Evolutionary conservation across 1,140 invertebrate genomes (phyloP).

Genomic region (Galleria mellonella): DNA sequence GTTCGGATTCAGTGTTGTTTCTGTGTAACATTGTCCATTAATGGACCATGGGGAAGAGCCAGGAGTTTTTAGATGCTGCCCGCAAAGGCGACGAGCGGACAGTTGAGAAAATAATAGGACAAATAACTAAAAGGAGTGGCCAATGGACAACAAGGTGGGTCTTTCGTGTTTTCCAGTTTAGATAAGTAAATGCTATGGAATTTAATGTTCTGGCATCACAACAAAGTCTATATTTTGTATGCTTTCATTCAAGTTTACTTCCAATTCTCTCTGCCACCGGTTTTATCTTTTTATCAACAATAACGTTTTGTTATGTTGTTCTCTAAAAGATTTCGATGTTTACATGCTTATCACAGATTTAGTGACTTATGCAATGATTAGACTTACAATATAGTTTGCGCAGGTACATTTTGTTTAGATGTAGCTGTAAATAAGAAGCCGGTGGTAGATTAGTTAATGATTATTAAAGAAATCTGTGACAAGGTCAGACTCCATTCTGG

Average conservation of each 20-base stretch:
- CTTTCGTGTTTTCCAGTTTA: slow-evolving; percentile 40
- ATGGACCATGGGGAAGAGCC: slow-evolving; percentile 94
- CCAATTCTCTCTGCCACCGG: background rate
- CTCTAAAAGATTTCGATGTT: slow-evolving; percentile 13
- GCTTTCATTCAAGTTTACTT: no score
- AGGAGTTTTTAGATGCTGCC: slow-evolving; percentile 96
- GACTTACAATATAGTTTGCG: background rate
- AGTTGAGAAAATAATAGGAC: slow-evolving; percentile 93
- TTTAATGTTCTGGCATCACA: no score
- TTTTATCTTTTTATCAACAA: slow-evolving; percentile 13
- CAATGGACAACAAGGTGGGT: slow-evolving; percentile 93
- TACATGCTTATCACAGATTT: slow-evolving; percentile 20
- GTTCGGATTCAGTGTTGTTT: slow-evolving; percentile 54
- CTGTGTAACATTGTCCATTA: slow-evolving; percentile 68
- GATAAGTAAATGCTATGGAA: background rate
- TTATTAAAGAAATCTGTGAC: background rate
- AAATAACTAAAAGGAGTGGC: slow-evolving; percentile 93
- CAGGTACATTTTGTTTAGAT: background rate
- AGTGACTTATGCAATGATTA: slow-evolving; percentile 4
- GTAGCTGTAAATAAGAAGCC: background rate
- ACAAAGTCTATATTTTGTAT: no score
- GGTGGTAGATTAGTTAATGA: slow-evolving; percentile 1
- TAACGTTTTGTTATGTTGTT: slow-evolving; percentile 18
- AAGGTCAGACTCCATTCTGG: slow-evolving; percentile 1
- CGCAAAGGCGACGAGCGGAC: slow-evolving; percentile 90